phyloP scores from a whole-genome alignment of 2,797 vertebrate species.

The Sebastes hopkinsi region DNA sequence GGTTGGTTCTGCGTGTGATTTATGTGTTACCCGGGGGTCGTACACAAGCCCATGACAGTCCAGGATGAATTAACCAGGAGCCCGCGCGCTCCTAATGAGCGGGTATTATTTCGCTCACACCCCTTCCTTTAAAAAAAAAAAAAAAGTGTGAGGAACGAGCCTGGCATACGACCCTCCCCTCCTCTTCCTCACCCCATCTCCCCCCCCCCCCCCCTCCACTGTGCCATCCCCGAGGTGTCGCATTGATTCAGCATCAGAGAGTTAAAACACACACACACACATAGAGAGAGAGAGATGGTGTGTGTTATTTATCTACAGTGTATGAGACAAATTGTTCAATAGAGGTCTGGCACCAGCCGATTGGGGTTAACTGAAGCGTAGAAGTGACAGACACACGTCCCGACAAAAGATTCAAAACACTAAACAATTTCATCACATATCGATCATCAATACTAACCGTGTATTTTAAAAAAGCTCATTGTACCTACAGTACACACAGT shows the following conservation, averaged over 20 bases:
- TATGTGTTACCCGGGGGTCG: conserved; percentile 96
- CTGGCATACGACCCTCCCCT: conserved; percentile 61
- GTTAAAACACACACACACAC: conserved; percentile 80
- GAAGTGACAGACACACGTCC: conserved; percentile 58
- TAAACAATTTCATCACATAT: conserved; percentile 39
- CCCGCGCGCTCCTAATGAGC: conserved; percentile 94
- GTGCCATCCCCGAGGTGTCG: conserved; percentile 87
- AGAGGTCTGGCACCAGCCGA: conserved; percentile 64
- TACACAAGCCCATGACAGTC: conserved; percentile 93
- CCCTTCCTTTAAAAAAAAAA: conserved; percentile 57
- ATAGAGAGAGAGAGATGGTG: neutral
- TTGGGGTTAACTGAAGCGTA: conserved; percentile 67
- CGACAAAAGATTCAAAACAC: conserved; percentile 21
- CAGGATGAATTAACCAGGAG: conserved; percentile 95
- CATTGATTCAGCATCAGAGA: conserved; percentile 95
- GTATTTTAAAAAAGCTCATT: neutral
- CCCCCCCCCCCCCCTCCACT: conserved; percentile 68
- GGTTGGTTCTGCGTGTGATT: conserved; percentile 86
- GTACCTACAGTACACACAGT: no score
- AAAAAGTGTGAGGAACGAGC: conserved; percentile 88
- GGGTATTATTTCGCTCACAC: conserved; percentile 90
- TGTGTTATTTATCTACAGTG: conserved; percentile 48
- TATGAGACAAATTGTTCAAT: conserved; percentile 60
- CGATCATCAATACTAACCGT: conserved; percentile 14
- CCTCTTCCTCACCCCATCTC: neutral